Conservation (phyloP, 2,797 vertebrate genomes). For the Xerus rutilus region DNA sequence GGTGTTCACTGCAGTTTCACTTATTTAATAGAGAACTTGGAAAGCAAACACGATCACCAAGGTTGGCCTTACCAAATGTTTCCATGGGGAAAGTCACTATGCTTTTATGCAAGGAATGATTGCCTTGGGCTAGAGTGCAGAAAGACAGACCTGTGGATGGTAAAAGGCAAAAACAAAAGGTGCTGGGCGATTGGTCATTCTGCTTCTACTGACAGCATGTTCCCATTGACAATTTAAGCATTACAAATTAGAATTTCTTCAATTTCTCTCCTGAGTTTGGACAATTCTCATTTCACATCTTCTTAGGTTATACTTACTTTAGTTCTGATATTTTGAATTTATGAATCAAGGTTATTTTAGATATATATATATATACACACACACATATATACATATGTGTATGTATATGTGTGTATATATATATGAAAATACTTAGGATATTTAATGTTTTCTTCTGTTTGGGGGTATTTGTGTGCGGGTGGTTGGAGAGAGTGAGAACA, state of each 20-base stretch:
- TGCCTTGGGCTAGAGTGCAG: not conserved
- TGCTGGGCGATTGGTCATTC: not conserved
- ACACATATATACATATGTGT: no score
- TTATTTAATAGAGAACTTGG: not conserved
- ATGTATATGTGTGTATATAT: not conserved
- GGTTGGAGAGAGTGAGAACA: not conserved
- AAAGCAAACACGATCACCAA: not conserved
- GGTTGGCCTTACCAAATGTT: not conserved
- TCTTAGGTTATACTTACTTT: not conserved
- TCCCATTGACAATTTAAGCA: fast-evolving
- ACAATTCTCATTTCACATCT: not conserved
- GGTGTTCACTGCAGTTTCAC: not conserved
- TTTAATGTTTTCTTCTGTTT: slow-evolving; percentile 1
- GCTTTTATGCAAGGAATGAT: not conserved
- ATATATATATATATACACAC: no score
- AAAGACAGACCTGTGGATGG: not conserved
- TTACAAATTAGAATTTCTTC: not conserved
- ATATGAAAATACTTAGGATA: not conserved
- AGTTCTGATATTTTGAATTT: not conserved
- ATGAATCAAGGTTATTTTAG: not conserved
- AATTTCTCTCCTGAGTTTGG: not conserved
- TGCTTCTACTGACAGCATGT: not conserved
- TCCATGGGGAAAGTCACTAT: not conserved
- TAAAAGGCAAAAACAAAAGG: not conserved
- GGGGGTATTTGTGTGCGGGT: not conserved